These are phyloP conservation scores for Arnoldichthys spilopterus DNA, from an alignment of 2,797 vertebrate genomes.

Conservation along the genomic window DNA sequence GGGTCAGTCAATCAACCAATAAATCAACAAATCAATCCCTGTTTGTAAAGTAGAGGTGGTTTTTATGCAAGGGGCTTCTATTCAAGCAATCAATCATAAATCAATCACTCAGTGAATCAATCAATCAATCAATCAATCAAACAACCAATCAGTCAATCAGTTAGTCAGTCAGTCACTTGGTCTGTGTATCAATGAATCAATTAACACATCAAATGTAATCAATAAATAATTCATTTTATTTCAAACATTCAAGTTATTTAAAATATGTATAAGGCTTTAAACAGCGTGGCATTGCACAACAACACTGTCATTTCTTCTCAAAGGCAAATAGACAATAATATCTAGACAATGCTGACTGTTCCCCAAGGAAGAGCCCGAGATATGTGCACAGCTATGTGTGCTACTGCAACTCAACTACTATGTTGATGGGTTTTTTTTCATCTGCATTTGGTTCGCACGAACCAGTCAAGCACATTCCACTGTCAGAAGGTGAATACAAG, in stretches of 20 bases:
- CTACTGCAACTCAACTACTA: constrained; percentile 58
- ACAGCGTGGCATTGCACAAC: constrained; percentile 52
- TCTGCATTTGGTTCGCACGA: constrained; percentile 53
- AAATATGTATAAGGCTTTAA: constrained; percentile 47
- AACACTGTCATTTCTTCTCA: constrained; percentile 39
- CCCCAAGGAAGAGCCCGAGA: constrained; percentile 8
- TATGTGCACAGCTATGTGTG: constrained; percentile 57
- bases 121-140: no score
- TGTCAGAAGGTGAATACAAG: constrained; percentile 49
- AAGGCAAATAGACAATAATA: constrained; percentile 48
- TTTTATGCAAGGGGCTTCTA: no score
- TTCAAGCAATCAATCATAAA: no score
- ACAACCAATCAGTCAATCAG: no score
- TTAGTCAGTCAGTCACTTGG: no score
- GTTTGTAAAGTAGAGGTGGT: no score
- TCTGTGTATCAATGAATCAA: not conserved
- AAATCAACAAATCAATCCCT: no score
- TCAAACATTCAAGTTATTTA: constrained; percentile 51
- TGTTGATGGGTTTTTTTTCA: constrained; percentile 51
- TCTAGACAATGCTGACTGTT: constrained; percentile 9
- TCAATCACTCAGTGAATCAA: no score
- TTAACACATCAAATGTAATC: not conserved
- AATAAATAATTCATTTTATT: constrained; percentile 57
- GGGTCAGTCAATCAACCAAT: not conserved
- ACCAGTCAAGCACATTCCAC: constrained; percentile 48